These are phyloP conservation scores for Cephus runcator DNA, from an alignment of 2,888 invertebrate species.

Conservation along the genomic window DNA sequence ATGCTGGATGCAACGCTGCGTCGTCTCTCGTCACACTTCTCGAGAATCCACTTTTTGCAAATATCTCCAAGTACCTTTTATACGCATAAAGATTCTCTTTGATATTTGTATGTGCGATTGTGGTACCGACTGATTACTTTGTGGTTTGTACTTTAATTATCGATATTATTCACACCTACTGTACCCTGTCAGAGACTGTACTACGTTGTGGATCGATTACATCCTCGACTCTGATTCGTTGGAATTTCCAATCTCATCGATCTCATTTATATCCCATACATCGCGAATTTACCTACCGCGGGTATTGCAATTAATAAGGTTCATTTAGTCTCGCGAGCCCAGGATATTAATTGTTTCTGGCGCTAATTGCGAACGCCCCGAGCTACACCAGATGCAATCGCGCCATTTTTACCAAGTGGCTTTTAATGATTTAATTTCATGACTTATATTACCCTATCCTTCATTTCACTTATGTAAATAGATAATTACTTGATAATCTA, in stretches of 20 bases:
- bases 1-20: not conserved
- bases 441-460: conserved; percentile 1
- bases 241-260: not conserved
- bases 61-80: not conserved
- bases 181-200: not conserved
- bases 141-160: not conserved
- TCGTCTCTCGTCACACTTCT: not conserved
- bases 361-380: conserved; percentile 31
- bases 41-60: not conserved
- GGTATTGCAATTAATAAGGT: conserved; percentile 28
- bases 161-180: not conserved
- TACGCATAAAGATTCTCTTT: not conserved
- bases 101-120: not conserved
- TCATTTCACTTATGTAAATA: not conserved
- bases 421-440: conserved; percentile 31
- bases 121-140: not conserved
- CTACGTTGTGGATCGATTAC: not conserved
- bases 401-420: conserved; percentile 22
- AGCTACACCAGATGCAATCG: conserved; percentile 14
- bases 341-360: conserved; percentile 35
- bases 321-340: conserved; percentile 32
- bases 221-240: not conserved
- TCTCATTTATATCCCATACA: not conserved
- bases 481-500: not conserved
- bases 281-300: not conserved